A percentile compares a stretch with the other conserved stretches of the same genome.
phyloP scores from a whole-genome alignment of 2,888 invertebrate genomes.

The Pheosia gnoma region DNA sequence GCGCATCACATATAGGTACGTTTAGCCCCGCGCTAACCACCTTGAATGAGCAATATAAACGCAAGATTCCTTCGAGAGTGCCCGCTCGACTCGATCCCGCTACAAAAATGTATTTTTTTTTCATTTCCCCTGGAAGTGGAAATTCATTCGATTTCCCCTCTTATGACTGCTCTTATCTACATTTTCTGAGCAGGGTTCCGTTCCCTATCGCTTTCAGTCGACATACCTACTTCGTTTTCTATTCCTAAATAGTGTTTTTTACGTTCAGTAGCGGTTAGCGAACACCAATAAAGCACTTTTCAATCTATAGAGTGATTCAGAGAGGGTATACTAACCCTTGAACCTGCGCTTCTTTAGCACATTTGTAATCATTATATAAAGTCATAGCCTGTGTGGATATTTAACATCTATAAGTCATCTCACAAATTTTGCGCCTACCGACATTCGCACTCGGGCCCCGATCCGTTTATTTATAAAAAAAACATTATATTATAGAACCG shows the following conservation, averaged over 20 bases:
- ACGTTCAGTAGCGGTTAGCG: background rate
- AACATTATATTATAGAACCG: too few species aligned
- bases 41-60: conserved; percentile 42
- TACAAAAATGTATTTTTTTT: conserved; percentile 50
- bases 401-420: too few species aligned
- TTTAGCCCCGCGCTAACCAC: conserved; percentile 27
- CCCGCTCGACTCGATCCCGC: conserved; percentile 36
- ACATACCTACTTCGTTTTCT: conserved; percentile 28
- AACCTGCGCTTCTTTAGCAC: too few species aligned
- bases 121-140: conserved; percentile 47
- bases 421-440: too few species aligned
- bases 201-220: conserved; percentile 36
- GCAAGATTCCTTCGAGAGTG: conserved; percentile 34
- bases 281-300: background rate
- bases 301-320: too few species aligned
- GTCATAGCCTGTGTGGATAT: background rate
- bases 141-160: conserved; percentile 53
- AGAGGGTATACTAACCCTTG: too few species aligned
- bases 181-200: conserved; percentile 45
- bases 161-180: conserved; percentile 49
- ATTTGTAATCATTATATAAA: too few species aligned
- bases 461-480: background rate
- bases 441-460: background rate
- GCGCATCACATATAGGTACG: conserved; percentile 16
- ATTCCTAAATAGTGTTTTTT: conserved; percentile 26